Conservation (phyloP, 2,797 vertebrate species). For the Florisuga fusca region DNA sequence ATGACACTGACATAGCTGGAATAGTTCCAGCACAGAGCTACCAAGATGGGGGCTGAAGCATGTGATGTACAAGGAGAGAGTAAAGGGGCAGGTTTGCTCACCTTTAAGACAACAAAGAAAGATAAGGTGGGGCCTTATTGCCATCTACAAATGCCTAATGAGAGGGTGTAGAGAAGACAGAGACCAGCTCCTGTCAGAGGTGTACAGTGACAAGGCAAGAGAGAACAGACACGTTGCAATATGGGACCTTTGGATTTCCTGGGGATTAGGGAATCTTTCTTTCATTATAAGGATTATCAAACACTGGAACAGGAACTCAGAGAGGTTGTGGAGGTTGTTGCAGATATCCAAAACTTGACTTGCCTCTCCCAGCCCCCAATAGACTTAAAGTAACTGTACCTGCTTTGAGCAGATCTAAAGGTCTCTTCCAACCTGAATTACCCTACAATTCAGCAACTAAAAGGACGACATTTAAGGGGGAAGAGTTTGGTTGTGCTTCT, state of each 20-base stretch:
- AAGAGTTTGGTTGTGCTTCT: not conserved
- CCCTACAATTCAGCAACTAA: not conserved
- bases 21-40: not conserved
- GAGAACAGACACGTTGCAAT: not conserved
- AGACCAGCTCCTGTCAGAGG: not conserved
- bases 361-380: not conserved
- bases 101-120: not conserved
- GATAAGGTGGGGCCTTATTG: not conserved
- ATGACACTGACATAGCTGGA: not conserved
- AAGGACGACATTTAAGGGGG: not conserved
- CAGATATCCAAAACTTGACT: not conserved
- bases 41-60: not conserved
- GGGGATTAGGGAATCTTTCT: not conserved
- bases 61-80: not conserved
- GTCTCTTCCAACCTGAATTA: not conserved
- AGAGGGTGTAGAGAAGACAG: not conserved
- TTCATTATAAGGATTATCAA: not conserved
- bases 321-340: not conserved
- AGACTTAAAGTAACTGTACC: not conserved
- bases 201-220: not conserved
- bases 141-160: not conserved
- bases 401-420: not conserved
- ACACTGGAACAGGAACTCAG: not conserved
- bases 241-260: not conserved
- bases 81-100: not conserved